Evolutionary conservation across 2,797 vertebrate genomes (phyloP), one percentile per base, ranked within the genome.

Genomic region (Acanthornis magna): DNA sequence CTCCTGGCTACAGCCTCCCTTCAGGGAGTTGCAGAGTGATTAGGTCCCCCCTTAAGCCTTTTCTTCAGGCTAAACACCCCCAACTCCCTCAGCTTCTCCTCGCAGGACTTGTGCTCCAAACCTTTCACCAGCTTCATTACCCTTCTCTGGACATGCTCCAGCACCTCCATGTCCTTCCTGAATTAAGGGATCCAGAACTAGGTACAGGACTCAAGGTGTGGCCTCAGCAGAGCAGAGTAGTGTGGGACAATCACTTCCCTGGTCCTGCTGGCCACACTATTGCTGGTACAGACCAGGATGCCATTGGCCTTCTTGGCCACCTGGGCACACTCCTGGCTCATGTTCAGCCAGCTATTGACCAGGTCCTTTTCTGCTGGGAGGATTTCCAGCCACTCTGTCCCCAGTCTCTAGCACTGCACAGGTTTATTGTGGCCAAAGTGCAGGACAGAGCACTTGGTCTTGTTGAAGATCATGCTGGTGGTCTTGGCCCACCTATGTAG

Each of bases 321-420:
- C 34, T 60, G 40, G 17, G 16, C 45, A 65, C 26, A 32, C 47
- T 0, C 0, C 10, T 36, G n/a, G 30, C 13, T 72, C 14, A 12
- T 27, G 8, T 36, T 34, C 26, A 36, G 26, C 14, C 10, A 16
- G 30, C 4, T 48, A 7, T 25, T 42, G 16, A 48, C 27, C 67
- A 36, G 34, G 32, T 4, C 20, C 1, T 54, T 60, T 73, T 20
- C 60, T 29, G 4, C 47, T 78, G 16, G 8, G 9, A 13, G 27
- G 8, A 9, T 78, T 61, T 67, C 40, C 60, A 61, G 8, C 7
- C 26, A 36, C 8, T 32, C 30, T 25, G 13, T 4, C 47, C 1
- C 0, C 22, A 42, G 30, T 47, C 53, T 54, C 11, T 29, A 54
- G 40, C 11, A 6, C 22, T 66, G 11, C 30, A 16, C 43, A 30